Conservation (phyloP, 2,888 invertebrate species). For the Phaonia tiefii region DNA sequence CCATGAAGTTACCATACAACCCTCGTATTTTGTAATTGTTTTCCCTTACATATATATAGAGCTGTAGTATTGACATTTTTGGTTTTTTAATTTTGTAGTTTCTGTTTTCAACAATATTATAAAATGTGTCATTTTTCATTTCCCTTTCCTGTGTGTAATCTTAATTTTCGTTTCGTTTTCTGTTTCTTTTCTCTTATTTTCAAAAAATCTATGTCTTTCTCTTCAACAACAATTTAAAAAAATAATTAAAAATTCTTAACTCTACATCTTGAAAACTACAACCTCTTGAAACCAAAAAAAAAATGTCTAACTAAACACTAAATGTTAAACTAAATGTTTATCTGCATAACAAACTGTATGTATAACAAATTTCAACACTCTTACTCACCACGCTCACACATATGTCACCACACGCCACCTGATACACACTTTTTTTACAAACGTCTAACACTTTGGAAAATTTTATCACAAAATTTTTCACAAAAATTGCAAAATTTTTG, state of each 20-base stretch:
- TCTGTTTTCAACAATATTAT: not conserved
- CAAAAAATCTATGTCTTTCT: conserved; percentile 58
- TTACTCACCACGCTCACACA: conserved; percentile 36
- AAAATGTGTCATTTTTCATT: conserved; percentile 54
- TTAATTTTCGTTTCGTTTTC: conserved; percentile 62
- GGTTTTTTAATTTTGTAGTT: conserved; percentile 32
- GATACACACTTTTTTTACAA: too few relatives aligned
- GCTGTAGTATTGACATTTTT: conserved; percentile 42
- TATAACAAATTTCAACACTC: conserved; percentile 59
- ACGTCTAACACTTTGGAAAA: too few relatives aligned
- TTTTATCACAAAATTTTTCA: too few relatives aligned
- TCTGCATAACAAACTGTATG: conserved; percentile 67
- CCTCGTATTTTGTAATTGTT: too few relatives aligned
- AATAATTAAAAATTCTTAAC: conserved; percentile 32
- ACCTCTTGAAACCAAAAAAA: conserved; percentile 55
- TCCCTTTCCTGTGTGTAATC: conserved; percentile 58
- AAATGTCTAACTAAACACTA: too few relatives aligned
- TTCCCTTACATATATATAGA: too few relatives aligned
- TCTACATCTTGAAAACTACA: conserved; percentile 46
- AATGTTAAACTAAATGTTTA: conserved; percentile 66
- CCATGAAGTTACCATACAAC: too few relatives aligned
- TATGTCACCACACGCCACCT: conserved; percentile 7
- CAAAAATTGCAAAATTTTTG: too few relatives aligned
- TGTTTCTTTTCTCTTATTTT: conserved; percentile 53
- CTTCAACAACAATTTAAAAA: conserved; percentile 47